Percentiles rank a stretch among this genome's conserved stretches.
These are phyloP conservation scores for Strix uralensis DNA, from an alignment of 2,113 vertebrate species.

Conservation along the genomic window DNA sequence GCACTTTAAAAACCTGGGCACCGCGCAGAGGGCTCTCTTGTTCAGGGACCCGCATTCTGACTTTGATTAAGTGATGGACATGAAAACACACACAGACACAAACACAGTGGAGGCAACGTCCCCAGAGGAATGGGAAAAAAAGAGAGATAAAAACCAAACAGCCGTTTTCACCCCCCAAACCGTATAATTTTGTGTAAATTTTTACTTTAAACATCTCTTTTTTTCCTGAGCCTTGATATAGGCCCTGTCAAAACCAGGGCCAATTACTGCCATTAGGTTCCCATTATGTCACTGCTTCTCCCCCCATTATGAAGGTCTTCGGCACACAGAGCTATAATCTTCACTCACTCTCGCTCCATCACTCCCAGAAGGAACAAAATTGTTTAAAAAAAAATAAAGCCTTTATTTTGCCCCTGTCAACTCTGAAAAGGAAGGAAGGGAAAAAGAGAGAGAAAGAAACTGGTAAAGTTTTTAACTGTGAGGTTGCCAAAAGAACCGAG, in stretches of 20 bases:
- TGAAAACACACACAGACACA: slow-evolving; percentile 66
- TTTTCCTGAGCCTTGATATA: slow-evolving; percentile 95
- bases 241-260: slow-evolving; percentile 96
- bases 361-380: slow-evolving; percentile 88
- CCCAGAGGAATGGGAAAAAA: slow-evolving; percentile 60
- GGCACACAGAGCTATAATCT: slow-evolving; percentile 97
- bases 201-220: slow-evolving; percentile 92
- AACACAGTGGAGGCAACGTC: slow-evolving; percentile 62
- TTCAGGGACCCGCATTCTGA: slow-evolving; percentile 51
- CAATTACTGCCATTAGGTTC: slow-evolving; percentile 99
- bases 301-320: slow-evolving; percentile 83
- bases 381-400: slow-evolving; percentile 82
- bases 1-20: not conserved
- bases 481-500: slow-evolving; percentile 64
- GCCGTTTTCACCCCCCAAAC: slow-evolving; percentile 86
- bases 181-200: slow-evolving; percentile 99
- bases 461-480: slow-evolving; percentile 82
- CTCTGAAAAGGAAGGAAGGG: slow-evolving; percentile 79
- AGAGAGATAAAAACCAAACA: slow-evolving; percentile 85
- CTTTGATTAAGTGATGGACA: slow-evolving; percentile 66
- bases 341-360: slow-evolving; percentile 95
- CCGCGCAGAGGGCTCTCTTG: not conserved
- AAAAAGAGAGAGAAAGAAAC: slow-evolving; percentile 72
- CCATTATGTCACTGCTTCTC: slow-evolving; percentile 98
- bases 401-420: slow-evolving; percentile 86